Conservation (phyloP, 2,113 vertebrate species). For the Ailuropoda melanoleuca region DNA sequence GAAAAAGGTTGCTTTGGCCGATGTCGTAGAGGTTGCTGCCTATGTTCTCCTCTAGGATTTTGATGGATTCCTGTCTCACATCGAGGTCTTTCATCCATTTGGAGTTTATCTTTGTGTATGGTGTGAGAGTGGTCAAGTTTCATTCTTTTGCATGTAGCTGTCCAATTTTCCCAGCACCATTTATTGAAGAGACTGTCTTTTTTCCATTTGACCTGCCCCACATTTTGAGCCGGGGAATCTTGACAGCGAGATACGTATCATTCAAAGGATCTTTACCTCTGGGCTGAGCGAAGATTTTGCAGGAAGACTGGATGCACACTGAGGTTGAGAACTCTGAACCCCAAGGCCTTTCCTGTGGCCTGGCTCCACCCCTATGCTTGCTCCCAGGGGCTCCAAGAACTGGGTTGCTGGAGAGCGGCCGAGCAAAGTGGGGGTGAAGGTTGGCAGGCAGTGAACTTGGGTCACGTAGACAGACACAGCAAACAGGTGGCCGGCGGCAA, state of each 20-base stretch:
- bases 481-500: neutral
- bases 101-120: no score
- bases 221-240: neutral
- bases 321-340: neutral
- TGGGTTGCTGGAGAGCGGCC: neutral
- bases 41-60: no score
- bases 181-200: no score
- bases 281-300: neutral
- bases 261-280: neutral
- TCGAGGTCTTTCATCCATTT: no score
- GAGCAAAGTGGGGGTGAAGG: neutral
- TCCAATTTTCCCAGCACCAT: no score
- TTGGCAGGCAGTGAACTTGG: neutral
- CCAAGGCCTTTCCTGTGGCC: neutral
- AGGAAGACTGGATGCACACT: fast-evolving
- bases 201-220: no score
- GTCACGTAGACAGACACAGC: neutral
- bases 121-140: no score
- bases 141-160: no score
- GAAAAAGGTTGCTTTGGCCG: no score
- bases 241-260: neutral
- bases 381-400: neutral
- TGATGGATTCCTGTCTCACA: no score
- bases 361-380: fast-evolving
- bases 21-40: no score